Evolutionary conservation across 2,797 vertebrate genomes (phyloP), one percentile per base, ranked within the genome.

Genomic region (Pogonophryne albipinna): DNA sequence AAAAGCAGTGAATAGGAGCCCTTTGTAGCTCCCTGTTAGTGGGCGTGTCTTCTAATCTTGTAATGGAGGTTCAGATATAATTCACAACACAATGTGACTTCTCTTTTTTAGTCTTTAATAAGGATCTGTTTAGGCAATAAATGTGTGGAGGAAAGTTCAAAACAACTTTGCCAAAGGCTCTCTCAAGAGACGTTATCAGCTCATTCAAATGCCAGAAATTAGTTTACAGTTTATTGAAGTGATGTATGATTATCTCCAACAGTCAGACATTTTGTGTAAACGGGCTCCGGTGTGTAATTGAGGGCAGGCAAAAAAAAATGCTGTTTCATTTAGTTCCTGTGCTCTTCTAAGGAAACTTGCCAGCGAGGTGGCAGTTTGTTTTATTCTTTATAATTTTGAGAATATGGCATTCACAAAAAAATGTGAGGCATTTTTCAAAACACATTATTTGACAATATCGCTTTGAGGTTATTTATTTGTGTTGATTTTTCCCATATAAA

Each of bases 231-330:
- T 51, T 42, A 50, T 42, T 41, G 31, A 66, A 66, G 52, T 57
- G 60, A 80, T 78, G 42, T 62, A 58, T 75, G 76, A 84, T 81
- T 76, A 85, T 81, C 61, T 57, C 55, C 53, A 60, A 27, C n/a
- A 15, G 72, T 74, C 45, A 59, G n/a, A 80, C 19, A 77, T 67
- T 58, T 55, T 7, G 56, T 38, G 10, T 61, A 64, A 88, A 87
- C 53, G 72, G 16, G 19, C 62, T 66, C 59, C 0, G 12, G 58
- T 57, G 61, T 66, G 42, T 76, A 71, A 58, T 17, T 45, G 23
- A 67, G 58, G 47, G 55, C 6, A 70, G 52, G 51, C 19, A 62
- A 41, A 68, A 70, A 23, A 63, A 74, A 52, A 60, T 72, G 55
- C 60, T 65, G 14, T 66, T 85, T 76, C 16, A 45, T 64, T 78